These are phyloP conservation scores for Nothura maculosa DNA, from an alignment of 2,797 vertebrate species.

Conservation along the genomic window DNA sequence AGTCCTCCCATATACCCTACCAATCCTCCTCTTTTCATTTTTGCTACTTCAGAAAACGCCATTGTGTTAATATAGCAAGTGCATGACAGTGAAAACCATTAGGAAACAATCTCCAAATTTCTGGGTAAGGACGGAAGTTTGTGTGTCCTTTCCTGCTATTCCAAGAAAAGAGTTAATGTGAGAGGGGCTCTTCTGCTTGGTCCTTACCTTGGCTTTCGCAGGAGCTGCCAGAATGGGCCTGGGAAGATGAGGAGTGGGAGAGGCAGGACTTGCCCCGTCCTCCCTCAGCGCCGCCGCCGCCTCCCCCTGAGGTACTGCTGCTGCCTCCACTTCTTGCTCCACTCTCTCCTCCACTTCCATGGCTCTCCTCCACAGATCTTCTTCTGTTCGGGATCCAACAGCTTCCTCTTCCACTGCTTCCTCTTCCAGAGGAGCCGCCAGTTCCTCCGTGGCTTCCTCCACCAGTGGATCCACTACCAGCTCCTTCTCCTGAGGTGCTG, in stretches of 20 bases:
- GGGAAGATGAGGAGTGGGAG: slow-evolving; percentile 44
- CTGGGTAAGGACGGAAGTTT: not conserved
- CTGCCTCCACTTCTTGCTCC: slow-evolving; percentile 7
- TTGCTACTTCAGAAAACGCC: not conserved
- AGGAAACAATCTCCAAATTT: not conserved
- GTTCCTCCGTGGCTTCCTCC: slow-evolving; percentile 20
- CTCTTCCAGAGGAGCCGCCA: not conserved
- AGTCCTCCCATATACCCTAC: not conserved
- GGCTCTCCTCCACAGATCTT: not conserved
- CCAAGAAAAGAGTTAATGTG: not conserved
- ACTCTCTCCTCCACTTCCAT: not conserved
- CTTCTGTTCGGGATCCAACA: slow-evolving; percentile 28
- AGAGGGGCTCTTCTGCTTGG: not conserved
- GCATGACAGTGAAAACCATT: rapidly evolving
- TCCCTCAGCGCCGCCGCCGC: slow-evolving; percentile 18
- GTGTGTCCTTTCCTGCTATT: not conserved
- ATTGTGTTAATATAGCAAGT: not conserved
- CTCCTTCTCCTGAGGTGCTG: slow-evolving; percentile 49
- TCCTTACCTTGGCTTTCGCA: slow-evolving; percentile 50
- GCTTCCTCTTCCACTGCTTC: slow-evolving; percentile 18
- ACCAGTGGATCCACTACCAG: slow-evolving; percentile 24
- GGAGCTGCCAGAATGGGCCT: not conserved
- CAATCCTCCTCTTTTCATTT: not conserved
- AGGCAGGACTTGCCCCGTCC: slow-evolving; percentile 44
- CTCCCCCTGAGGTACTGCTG: slow-evolving; percentile 20